Evolutionary conservation across 1,140 invertebrate species (phyloP).

Genomic region (Phthorimaea operculella): DNA sequence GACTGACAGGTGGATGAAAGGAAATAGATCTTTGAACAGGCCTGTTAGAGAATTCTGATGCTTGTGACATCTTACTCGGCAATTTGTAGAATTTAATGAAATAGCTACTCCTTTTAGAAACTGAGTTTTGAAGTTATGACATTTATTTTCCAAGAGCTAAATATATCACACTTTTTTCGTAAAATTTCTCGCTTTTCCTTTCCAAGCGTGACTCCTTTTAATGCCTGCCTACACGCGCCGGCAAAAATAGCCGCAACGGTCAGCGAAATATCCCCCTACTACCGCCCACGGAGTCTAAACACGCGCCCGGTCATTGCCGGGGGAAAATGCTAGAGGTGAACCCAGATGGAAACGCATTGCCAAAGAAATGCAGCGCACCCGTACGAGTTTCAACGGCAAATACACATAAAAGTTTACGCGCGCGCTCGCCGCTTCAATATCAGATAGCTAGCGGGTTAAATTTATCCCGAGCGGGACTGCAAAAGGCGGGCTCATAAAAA

Average conservation of each 20-base stretch:
- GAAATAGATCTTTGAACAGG: too few relatives aligned
- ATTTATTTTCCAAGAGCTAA: too few relatives aligned
- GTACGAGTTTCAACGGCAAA: background rate
- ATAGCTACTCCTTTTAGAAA: too few relatives aligned
- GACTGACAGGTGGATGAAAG: too few relatives aligned
- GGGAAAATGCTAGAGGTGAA: constrained; percentile 3
- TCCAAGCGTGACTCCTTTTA: too few relatives aligned
- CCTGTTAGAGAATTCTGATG: too few relatives aligned
- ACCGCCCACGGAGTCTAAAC: background rate
- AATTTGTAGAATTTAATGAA: too few relatives aligned
- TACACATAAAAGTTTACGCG: constrained; percentile 32
- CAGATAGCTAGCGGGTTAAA: constrained; percentile 49
- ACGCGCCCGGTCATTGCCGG: background rate
- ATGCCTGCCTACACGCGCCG: constrained; percentile 18
- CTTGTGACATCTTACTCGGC: too few relatives aligned
- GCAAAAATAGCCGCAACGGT: constrained; percentile 43
- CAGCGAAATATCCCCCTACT: constrained; percentile 19
- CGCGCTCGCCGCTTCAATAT: constrained; percentile 31
- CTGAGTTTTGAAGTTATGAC: too few relatives aligned
- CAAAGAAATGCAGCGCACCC: background rate
- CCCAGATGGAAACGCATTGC: background rate
- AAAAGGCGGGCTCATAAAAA: constrained; percentile 57
- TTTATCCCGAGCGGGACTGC: constrained; percentile 47
- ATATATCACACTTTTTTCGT: too few relatives aligned
- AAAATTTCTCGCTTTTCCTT: too few relatives aligned